Conservation (phyloP, 92 coral and sea anemone genomes). For the Siderastrea radians region DNA sequence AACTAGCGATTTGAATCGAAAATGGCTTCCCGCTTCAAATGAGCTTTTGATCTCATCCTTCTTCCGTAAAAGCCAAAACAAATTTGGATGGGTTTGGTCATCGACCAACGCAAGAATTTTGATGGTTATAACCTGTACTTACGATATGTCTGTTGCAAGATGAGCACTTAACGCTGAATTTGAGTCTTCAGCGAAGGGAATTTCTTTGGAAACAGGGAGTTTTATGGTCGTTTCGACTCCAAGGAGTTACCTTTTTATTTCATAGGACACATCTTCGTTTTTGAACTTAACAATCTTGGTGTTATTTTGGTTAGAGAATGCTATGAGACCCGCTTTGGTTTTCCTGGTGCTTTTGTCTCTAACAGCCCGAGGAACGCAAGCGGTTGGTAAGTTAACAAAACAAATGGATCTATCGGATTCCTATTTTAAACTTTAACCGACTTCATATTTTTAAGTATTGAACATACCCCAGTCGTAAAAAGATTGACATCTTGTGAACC, state of each 20-base stretch:
- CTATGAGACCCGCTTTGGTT: conserved; percentile 41
- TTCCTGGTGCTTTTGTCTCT: conserved; percentile 6
- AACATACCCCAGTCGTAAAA: too few relatives aligned
- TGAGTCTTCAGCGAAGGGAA: not conserved
- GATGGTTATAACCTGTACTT: not conserved
- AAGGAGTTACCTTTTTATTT: not conserved
- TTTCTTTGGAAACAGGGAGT: not conserved
- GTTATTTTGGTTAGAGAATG: conserved; percentile 20
- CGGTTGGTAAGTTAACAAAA: conserved; percentile 28
- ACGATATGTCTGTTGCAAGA: conserved; percentile 17
- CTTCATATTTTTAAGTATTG: too few relatives aligned
- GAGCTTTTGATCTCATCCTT: not conserved
- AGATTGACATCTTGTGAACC: not conserved
- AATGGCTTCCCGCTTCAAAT: conserved; percentile 7
- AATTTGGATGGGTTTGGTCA: not conserved
- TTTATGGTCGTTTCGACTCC: not conserved
- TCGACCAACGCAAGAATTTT: not conserved
- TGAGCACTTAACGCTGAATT: not conserved
- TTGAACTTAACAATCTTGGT: not conserved
- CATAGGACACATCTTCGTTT: not conserved
- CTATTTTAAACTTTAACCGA: not conserved
- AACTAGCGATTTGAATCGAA: not conserved
- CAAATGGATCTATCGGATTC: not conserved
- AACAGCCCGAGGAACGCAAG: conserved; percentile 11
- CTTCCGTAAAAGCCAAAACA: not conserved